These are phyloP conservation scores for Liolophura sinensis DNA, from an alignment of 1,140 invertebrate genomes.

Conservation along the genomic window DNA sequence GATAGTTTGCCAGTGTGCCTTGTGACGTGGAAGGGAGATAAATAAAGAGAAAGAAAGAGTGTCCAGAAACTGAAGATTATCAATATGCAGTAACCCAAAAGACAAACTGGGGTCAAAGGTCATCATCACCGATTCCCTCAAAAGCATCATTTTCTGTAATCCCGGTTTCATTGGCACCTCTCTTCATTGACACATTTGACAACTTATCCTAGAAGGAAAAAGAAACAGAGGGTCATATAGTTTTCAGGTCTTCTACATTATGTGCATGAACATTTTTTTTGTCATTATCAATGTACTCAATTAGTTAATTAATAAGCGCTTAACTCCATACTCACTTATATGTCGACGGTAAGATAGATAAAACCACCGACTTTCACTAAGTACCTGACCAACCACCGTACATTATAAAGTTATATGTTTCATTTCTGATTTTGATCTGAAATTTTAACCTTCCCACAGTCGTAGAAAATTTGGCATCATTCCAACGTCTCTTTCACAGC, in stretches of 20 bases:
- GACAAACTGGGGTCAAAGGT: constrained; percentile 65
- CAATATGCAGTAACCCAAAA: too few species aligned
- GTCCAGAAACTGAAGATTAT: too few species aligned
- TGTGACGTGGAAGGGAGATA: too few species aligned
- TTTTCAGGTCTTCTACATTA: constrained; percentile 1
- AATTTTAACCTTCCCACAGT: too few species aligned
- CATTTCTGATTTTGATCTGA: too few species aligned
- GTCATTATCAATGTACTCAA: constrained; percentile 1
- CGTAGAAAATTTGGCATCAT: too few species aligned
- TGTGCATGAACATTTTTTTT: constrained; percentile 3
- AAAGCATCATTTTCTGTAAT: constrained; percentile 84
- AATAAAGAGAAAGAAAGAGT: too few species aligned
- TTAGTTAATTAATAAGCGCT: constrained; percentile 4
- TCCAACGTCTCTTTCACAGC: too few species aligned
- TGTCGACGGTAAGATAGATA: background rate
- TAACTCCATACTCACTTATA: background rate
- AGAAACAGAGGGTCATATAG: constrained; percentile 9
- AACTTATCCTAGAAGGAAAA: constrained; percentile 36
- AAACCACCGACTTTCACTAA: background rate
- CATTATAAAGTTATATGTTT: too few species aligned
- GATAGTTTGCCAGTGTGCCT: too few species aligned
- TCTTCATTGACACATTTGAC: constrained; percentile 13
- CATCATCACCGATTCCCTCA: constrained; percentile 87
- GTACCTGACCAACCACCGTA: background rate
- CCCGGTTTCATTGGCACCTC: constrained; percentile 57